Base-by-base conservation (phyloP, 2,113 vertebrate genomes). In the Dicrurus megarhynchus region DNA sequence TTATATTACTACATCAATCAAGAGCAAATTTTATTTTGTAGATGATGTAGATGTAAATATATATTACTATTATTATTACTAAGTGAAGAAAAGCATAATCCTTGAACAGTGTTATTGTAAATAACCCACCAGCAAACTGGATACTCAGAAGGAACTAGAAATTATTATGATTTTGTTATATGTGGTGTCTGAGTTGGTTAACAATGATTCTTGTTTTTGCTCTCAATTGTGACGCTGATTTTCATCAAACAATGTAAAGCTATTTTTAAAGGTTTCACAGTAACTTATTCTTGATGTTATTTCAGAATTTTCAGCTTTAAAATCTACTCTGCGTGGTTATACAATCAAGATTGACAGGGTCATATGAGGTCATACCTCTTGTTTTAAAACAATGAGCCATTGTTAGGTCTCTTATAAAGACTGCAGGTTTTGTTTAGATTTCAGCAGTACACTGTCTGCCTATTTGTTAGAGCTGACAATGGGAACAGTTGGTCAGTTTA, bases 341-440 rank as follows among this genome's bases (percentile, higher is more conserved):
- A 90, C 86, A 96, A 94, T 94, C 57, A 94, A 95, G 94, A 90
- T 39, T 95, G 71, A 87, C 67, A 50, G 83, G 89, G 84, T 92
- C 22, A 17, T 60, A 69, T 97, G 96, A 98, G 96, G 91, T 98
- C 95, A 95, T 93, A 92, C 74, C 79, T 96, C 93, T 94, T 97
- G 85, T 85, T 80, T 85, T 74, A 60, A 92, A 96, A 98, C 97
- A 98, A 97, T 98, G 93, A 91, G 42, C 96, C 97, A 85, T 98
- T 97, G 94, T 95, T 96, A 89, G 87, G 33, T 67, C 74, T 89
- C 46, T 70, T 53, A 75, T 46, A 96, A 86, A 96, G 94, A 87
- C 80, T 89, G 53, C 77, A 92, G 97, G 90, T 97, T 98, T 95
- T 98, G 56, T 97, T 98, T 97, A 94, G 94, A 94, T 96, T 97